phyloP scores from a whole-genome alignment of 2,797 vertebrate genomes.

The Synanceia verrucosa region DNA sequence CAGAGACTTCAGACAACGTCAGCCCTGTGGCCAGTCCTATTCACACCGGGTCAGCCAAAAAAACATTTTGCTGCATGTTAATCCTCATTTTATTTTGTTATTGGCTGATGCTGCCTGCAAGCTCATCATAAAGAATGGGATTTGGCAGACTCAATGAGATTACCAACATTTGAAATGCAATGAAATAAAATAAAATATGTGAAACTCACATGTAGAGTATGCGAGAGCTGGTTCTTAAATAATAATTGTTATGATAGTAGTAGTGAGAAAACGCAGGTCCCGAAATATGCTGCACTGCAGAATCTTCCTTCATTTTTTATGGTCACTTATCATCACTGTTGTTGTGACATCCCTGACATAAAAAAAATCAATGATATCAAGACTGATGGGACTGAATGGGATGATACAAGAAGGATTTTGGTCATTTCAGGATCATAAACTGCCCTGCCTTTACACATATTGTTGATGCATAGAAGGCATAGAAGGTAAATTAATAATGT shows the following conservation, averaged over 20 bases:
- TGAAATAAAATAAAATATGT: background rate
- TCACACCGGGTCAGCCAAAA: constrained; percentile 92
- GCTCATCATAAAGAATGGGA: background rate
- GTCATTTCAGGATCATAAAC: background rate
- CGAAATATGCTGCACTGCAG: background rate
- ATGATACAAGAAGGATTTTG: background rate
- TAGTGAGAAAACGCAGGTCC: background rate
- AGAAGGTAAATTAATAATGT: background rate
- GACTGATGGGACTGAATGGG: background rate
- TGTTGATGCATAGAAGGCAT: background rate
- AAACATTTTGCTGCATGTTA: background rate
- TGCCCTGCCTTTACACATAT: background rate
- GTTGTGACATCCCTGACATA: background rate
- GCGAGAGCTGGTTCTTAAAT: background rate
- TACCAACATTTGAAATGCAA: background rate
- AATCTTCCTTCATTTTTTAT: background rate
- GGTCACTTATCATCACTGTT: background rate
- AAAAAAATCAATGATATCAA: background rate
- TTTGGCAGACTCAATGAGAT: background rate
- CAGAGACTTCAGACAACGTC: constrained; percentile 98
- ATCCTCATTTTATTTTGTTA: background rate
- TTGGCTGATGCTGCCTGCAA: background rate
- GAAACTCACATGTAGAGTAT: background rate
- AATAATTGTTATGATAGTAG: background rate
- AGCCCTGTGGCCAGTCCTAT: constrained; percentile 97